Evolutionary conservation across 2,888 invertebrate genomes (phyloP).

Genomic region (Dicranocentrus wangi): DNA sequence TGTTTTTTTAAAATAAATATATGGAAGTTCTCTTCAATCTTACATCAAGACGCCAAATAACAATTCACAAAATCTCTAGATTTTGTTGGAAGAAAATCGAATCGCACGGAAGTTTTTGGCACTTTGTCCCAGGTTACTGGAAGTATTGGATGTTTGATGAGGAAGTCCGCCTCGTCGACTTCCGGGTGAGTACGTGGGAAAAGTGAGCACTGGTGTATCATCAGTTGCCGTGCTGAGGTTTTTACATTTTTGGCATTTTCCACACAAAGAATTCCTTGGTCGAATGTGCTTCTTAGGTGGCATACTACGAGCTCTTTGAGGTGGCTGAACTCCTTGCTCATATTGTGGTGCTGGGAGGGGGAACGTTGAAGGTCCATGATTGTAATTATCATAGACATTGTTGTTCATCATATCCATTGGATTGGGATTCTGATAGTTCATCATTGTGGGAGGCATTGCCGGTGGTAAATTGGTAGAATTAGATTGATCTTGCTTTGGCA

Average conservation of each 20-base stretch:
- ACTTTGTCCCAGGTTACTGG: constrained; percentile 52
- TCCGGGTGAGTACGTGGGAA: constrained; percentile 48
- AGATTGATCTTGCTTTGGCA: constrained; percentile 5
- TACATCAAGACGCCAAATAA: too few species aligned
- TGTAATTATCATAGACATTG: neutral
- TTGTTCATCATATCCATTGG: constrained; percentile 6
- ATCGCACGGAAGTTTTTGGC: constrained; percentile 61
- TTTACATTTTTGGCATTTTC: constrained; percentile 68
- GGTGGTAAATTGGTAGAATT: neutral
- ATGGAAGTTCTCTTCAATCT: too few species aligned
- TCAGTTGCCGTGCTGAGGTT: constrained; percentile 29
- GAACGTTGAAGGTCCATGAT: neutral
- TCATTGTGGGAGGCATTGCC: neutral
- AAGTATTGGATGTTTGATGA: neutral
- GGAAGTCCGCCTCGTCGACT: neutral
- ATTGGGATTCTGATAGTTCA: neutral
- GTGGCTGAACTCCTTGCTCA: constrained; percentile 4
- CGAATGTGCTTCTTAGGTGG: constrained; percentile 14
- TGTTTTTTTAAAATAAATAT: too few species aligned
- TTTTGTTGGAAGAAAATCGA: constrained; percentile 37
- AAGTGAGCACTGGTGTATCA: constrained; percentile 39
- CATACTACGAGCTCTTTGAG: constrained; percentile 26
- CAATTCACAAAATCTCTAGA: neutral
- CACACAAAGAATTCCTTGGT: constrained; percentile 56
- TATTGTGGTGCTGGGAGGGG: neutral